These are phyloP conservation scores for Nicator chloris DNA, from an alignment of 2,113 vertebrate species.

Conservation along the genomic window DNA sequence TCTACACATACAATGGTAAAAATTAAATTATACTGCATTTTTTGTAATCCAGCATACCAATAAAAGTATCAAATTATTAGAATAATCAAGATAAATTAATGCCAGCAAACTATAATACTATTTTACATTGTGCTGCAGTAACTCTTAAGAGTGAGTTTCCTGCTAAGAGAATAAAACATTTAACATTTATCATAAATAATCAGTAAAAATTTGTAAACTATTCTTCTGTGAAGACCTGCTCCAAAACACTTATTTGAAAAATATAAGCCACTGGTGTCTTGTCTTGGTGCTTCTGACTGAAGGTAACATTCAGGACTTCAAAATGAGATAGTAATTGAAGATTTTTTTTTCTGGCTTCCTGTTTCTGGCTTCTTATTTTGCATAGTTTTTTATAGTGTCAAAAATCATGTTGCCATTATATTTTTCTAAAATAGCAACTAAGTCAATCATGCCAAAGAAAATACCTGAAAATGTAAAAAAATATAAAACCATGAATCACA, in stretches of 20 bases:
- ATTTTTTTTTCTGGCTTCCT: background rate
- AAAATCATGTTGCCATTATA: background rate
- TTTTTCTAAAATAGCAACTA: background rate
- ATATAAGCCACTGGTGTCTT: conserved; percentile 5
- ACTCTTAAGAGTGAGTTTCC: background rate
- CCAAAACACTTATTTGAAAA: conserved; percentile 19
- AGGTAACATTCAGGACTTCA: conserved; percentile 17
- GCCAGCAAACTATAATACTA: conserved; percentile 35
- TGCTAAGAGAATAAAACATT: conserved; percentile 10
- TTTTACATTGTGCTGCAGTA: conserved; percentile 42
- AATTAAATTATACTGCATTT: conserved; percentile 71
- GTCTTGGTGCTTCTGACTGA: conserved; percentile 20
- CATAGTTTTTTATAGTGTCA: background rate
- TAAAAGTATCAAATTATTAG: conserved; percentile 68
- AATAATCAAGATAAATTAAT: conserved; percentile 70
- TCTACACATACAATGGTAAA: conserved; percentile 27
- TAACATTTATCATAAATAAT: conserved; percentile 20
- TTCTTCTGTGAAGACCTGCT: background rate
- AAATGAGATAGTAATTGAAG: conserved; percentile 42
- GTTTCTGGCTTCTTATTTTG: background rate
- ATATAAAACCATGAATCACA: background rate
- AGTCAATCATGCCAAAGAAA: background rate
- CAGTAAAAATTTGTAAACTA: background rate
- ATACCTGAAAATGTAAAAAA: background rate
- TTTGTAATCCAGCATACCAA: conserved; percentile 45